A percentile compares a stretch with the other conserved stretches of the same genome.
Conservation (phyloP, 2,797 vertebrate species). For the Danio aesculapii region DNA sequence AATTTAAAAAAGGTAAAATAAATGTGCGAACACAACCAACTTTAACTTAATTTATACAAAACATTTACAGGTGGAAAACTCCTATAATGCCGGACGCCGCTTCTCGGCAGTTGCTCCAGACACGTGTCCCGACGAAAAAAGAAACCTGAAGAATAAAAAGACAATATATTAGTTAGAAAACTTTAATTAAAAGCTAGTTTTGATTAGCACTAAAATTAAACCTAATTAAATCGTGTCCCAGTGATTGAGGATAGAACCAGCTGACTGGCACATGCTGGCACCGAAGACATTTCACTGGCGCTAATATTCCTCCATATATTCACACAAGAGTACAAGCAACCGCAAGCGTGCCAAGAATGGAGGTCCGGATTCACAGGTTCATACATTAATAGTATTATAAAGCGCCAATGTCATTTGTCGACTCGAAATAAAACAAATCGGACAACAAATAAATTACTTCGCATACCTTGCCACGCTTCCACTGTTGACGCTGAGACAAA, state of each 20-base stretch:
- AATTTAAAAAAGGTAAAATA: too few relatives aligned
- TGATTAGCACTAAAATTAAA: rapidly evolving
- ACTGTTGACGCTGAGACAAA: rapidly evolving
- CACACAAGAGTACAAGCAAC: conserved; percentile 49
- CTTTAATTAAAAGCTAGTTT: too few relatives aligned
- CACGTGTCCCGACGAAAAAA: too few relatives aligned
- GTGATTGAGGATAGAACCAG: conserved; percentile 68
- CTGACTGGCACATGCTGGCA: conserved; percentile 60
- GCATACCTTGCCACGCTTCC: too few relatives aligned
- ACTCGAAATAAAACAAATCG: not conserved
- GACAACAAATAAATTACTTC: not conserved
- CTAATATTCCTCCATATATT: conserved; percentile 64
- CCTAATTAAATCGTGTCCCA: conserved; percentile 36
- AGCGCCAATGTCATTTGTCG: rapidly evolving
- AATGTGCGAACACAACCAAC: too few relatives aligned
- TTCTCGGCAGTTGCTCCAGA: too few relatives aligned
- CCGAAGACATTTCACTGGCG: conserved; percentile 66
- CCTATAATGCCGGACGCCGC: too few relatives aligned
- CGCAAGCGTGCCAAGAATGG: conserved; percentile 60
- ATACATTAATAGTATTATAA: not conserved
- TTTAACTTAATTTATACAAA: too few relatives aligned
- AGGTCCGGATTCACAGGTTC: conserved; percentile 15
- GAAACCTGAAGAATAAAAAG: too few relatives aligned
- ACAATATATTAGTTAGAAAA: too few relatives aligned
- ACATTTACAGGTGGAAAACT: too few relatives aligned